These are phyloP conservation scores for Tolypeutes matacus DNA, from an alignment of 2,797 vertebrate genomes.

Conservation along the genomic window DNA sequence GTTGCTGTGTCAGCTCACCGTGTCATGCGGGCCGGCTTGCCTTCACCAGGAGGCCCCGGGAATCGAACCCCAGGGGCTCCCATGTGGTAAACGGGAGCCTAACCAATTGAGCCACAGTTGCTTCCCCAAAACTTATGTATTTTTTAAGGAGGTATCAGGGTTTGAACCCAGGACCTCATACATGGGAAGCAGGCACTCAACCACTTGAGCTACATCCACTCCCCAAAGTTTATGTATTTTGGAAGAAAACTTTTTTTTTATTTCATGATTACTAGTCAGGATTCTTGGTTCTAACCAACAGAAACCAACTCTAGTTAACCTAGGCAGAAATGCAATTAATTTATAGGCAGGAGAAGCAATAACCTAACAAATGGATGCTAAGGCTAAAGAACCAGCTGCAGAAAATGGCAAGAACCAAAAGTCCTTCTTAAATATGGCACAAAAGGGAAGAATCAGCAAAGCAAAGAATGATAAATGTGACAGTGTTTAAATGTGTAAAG, in stretches of 20 bases:
- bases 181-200: too few species aligned
- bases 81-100: too few species aligned
- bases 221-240: not conserved
- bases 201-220: too few species aligned
- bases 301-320: not conserved
- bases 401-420: not conserved
- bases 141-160: too few species aligned
- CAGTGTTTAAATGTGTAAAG: not conserved
- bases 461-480: not conserved
- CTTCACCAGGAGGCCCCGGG: too few species aligned
- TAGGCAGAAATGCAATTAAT: not conserved
- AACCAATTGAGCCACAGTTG: too few species aligned
- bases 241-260: not conserved
- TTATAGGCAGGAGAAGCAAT: not conserved
- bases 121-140: too few species aligned
- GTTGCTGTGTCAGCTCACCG: too few species aligned
- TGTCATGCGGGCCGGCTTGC: too few species aligned
- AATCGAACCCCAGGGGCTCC: too few species aligned
- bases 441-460: not conserved
- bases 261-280: not conserved
- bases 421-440: not conserved
- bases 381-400: not conserved
- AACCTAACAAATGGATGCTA: not conserved
- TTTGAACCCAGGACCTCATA: too few species aligned
- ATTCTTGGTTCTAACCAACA: not conserved